Evolutionary conservation across 1,140 invertebrate species (phyloP), one percentile per base, ranked within the genome.

Genomic region (Zophobas morio): DNA sequence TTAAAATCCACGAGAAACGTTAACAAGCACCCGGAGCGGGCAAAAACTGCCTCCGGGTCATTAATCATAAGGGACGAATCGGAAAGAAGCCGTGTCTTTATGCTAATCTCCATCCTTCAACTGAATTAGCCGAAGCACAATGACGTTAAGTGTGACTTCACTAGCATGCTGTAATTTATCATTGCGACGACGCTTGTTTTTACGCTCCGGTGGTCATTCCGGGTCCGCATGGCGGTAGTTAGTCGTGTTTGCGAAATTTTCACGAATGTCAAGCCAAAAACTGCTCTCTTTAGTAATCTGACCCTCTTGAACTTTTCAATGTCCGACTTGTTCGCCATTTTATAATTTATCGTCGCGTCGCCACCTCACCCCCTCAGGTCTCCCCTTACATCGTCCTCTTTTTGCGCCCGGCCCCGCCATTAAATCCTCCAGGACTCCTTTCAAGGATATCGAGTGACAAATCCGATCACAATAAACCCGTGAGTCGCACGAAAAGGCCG

Each of bases 31-130:
- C 49, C 2, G 49, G 20, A 20, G 2, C 2, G 6, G 2, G 49
- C 2, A 51, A 51, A 51, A 51, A 51, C 49, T 20, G 49, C 4
- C n/a, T 51, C 20, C 20, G 2, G 2, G 49, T 51, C 49, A 51
- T 51, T 51, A 51, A 51, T 51, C 49, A 51, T 51, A 20, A 51
- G 2, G n/a, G 49, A 51, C n/a, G 49, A 51, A 51, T 51, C 49
- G 49, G 49, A 51, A 51, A 51, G 49, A 51, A 51, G n/a, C 49
- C 2, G 49, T 20, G 49, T 51, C 49, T 51, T 20, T 51, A 51
- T 51, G 49, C 49, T 51, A 51, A 51, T 51, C 49, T 51, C 20
- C 4, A 4, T 51, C 49, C 49, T 51, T 51, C 49, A 51, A n/a
- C 49, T 51, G 20, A 51, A 51, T 51, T 51, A 51, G 49, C 20